phyloP scores from a whole-genome alignment of 2,113 vertebrate species.

The Saguinus midas region DNA sequence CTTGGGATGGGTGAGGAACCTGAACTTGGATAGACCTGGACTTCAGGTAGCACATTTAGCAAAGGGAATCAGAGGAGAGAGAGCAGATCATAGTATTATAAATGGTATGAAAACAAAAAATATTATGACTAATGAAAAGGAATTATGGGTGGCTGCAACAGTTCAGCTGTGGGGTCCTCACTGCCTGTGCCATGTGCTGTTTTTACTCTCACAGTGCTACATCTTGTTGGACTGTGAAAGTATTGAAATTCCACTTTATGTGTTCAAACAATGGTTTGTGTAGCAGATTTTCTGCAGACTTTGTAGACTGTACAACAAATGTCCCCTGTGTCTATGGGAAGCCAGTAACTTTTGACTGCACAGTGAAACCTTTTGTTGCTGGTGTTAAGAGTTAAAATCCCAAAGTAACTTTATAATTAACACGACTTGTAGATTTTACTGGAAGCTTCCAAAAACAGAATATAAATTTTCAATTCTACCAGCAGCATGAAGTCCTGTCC shows the following conservation, averaged over 20 bases:
- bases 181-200: neutral
- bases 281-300: conserved; percentile 84
- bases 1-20: neutral
- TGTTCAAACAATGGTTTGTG: conserved; percentile 87
- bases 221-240: neutral
- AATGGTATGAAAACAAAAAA: neutral
- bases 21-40: neutral
- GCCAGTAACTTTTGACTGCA: conserved; percentile 3
- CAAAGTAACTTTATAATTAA: conserved; percentile 87
- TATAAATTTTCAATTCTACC: conserved; percentile 89
- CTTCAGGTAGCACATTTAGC: neutral
- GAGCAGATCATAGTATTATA: neutral
- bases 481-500: conserved; percentile 91
- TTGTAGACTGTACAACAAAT: conserved; percentile 84
- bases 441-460: conserved; percentile 88
- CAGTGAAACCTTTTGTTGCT: neutral
- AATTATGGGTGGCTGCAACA: neutral
- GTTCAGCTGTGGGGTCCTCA: fast-evolving
- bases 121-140: neutral
- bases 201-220: neutral
- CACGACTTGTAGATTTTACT: conserved; percentile 92
- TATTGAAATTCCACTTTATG: conserved; percentile 49
- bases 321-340: conserved; percentile 88
- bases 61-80: neutral
- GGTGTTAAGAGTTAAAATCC: conserved; percentile 73